phyloP scores from a whole-genome alignment of 2,888 invertebrate genomes.

The Portevinia maculata region DNA sequence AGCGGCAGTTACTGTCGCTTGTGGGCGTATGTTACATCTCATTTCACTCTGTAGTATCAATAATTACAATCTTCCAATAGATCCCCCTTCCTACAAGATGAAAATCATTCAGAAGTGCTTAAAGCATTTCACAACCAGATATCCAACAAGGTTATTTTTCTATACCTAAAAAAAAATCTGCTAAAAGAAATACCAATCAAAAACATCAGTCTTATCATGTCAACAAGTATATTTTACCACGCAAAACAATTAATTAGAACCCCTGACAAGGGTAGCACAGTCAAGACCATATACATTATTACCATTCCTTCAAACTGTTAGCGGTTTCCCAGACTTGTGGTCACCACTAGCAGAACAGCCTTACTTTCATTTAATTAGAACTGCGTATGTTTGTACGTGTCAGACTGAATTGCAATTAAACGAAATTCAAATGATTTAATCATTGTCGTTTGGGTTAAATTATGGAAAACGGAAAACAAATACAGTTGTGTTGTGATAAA shows the following conservation, averaged over 20 bases:
- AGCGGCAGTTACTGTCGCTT: too few relatives aligned
- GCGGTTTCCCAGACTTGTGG: background rate
- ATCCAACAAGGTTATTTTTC: conserved; percentile 20
- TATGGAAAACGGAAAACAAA: conserved; percentile 20
- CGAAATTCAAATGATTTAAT: conserved; percentile 38
- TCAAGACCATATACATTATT: conserved; percentile 8
- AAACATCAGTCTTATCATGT: conserved; percentile 1
- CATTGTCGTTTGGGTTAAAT: conserved; percentile 53
- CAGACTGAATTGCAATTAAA: conserved; percentile 20
- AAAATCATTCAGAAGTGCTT: too few relatives aligned
- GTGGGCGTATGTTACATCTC: too few relatives aligned
- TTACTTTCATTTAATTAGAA: conserved; percentile 44
- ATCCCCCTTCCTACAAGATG: too few relatives aligned
- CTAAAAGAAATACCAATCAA: conserved; percentile 15
- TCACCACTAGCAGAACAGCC: background rate
- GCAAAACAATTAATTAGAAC: conserved; percentile 18
- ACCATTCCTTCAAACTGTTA: background rate
- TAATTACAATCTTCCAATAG: too few relatives aligned
- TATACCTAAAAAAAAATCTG: conserved; percentile 1
- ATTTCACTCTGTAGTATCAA: too few relatives aligned
- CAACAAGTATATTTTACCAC: background rate
- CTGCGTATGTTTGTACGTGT: background rate
- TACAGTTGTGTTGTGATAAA: conserved; percentile 20
- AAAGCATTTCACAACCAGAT: conserved; percentile 6
- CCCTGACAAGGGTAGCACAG: conserved; percentile 5